Base-by-base conservation (phyloP, 2,797 vertebrate genomes). In the Anguilla obscura region DNA sequence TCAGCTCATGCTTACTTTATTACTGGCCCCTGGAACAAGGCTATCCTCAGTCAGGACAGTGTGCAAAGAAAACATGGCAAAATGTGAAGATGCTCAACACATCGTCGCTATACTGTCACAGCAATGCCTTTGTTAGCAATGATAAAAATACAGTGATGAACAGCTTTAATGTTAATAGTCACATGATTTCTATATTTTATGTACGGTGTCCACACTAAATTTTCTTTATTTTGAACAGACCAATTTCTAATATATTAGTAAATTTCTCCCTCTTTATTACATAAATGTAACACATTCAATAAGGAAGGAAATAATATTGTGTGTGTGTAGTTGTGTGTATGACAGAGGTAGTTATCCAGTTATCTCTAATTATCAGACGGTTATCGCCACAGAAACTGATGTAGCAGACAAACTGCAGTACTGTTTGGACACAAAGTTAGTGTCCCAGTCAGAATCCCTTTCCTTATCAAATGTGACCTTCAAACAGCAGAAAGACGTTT, bases 61-160 rank as follows among this genome's bases (percentile, higher is more conserved):
- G 48, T 80, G 18, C n/a, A 7, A 45, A 80, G 76, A 80, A 10
- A 7, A 10, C n/a, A 80, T 24, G 3, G 36, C 8, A 48, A 45
- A 45, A 80, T 21, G 40, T 48, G 76, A 5, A 80, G 40, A 21
- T 45, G 14, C 45, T 24, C 21, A 82, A 18, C 79, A n/a, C 5
- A 24, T 82, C 3, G 16, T 82, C n/a, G 21, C 27, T 12, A 3
- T 50, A 82, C 8, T n/a, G 24, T 24, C 16, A 48, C 79, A 50
- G 45, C 18, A 12, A 82, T 50, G 79, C 45, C 5, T 45, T 5
- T 91, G 89, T 91, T 86, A 86, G 27, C 69, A 89, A 86, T 91
- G 45, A 85, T 74, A 50, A 63, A 88, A 88, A 86, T 90, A 84
- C 89, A 8, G 58, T 66, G 54, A 66, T 90, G n/a, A 91, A 24